These are phyloP conservation scores for Nymphalis io DNA, from an alignment of 1,140 invertebrate species.

Conservation along the genomic window DNA sequence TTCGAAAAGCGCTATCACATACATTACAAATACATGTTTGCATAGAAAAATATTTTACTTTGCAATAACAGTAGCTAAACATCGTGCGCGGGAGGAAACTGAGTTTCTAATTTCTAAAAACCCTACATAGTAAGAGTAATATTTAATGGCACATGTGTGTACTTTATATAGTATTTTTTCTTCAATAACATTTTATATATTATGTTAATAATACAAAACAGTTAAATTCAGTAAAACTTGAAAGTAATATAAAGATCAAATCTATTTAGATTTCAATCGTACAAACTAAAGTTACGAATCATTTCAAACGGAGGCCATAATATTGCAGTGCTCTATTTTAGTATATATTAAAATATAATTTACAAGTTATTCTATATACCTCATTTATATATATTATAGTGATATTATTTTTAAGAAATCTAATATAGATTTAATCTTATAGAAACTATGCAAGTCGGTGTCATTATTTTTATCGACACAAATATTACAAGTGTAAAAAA, in stretches of 20 bases:
- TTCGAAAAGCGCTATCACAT: conserved; percentile 73
- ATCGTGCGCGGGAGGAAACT: conserved; percentile 55
- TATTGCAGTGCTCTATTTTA: not conserved
- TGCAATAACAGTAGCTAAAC: conserved; percentile 58
- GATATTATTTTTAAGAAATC: conserved; percentile 28
- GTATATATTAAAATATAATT: conserved; percentile 13
- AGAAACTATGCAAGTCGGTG: conserved; percentile 18
- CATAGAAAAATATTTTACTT: conserved; percentile 71
- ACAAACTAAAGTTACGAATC: conserved; percentile 3
- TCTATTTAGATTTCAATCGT: conserved; percentile 25
- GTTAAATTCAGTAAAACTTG: conserved; percentile 1
- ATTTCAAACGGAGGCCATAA: not conserved
- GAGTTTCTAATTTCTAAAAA: conserved; percentile 44
- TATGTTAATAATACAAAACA: conserved; percentile 3
- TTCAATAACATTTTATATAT: conserved; percentile 31
- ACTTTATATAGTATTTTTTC: conserved; percentile 48
- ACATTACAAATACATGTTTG: conserved; percentile 60
- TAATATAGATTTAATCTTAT: conserved; percentile 37
- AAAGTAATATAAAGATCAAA: conserved; percentile 28
- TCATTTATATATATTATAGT: conserved; percentile 16
- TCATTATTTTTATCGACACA: not conserved
- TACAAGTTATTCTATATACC: conserved; percentile 5
- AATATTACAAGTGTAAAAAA: conserved; percentile 7
- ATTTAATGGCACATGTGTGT: conserved; percentile 65
- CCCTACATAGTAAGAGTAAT: conserved; percentile 45